Evolutionary conservation across 2,888 invertebrate genomes (phyloP), one percentile per base, ranked within the genome.

Genomic region (Linyphia triangularis): DNA sequence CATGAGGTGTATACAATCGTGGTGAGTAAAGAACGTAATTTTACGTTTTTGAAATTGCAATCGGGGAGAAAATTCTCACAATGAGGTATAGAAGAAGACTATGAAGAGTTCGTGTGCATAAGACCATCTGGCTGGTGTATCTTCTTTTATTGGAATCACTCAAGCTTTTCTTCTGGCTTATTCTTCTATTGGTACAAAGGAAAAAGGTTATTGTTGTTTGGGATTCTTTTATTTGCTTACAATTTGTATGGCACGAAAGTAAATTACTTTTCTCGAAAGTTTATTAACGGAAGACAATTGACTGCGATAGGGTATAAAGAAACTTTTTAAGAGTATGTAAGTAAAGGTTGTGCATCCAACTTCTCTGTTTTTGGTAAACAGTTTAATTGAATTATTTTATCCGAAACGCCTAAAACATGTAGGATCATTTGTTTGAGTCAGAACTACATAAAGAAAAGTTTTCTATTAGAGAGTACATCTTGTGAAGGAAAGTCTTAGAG

Each of bases 31-130:
- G 63, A 86, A 75, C 59, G 73, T 81, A 57, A 86, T 86, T 73
- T 81, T 67, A 65, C 63, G 86, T 81, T 86, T 86, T 86, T 61
- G 40, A 81, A 84, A 81, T 86, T 86, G 61, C 73, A 75, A 81
- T 81, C 86, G 57, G 73, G 33, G 40, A 37, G 86, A 43, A 81
- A 72, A 85, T 78, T 43, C 28, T 69, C 61, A 30, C 78, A 85
- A 70, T 51, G 28, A 40, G n/a, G 13, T 57, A 13, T 30, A 40
- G 67, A 65, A 72, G 43, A 43, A 65, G 57, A 40, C 19, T 63
- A 78, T 79, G 73, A 73, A 57, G 57, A 69, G 73, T 65, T 75
- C 81, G 59, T 86, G 86, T 73, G 59, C 28, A 61, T 30, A 13
- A n/a, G 22, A 63, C 24, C 75, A 84, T 63, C 75, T 84, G 75